A percentile compares a stretch with the other conserved stretches of the same genome.
phyloP scores from a whole-genome alignment of 1,140 invertebrate genomes.

The Arion vulgaris region DNA sequence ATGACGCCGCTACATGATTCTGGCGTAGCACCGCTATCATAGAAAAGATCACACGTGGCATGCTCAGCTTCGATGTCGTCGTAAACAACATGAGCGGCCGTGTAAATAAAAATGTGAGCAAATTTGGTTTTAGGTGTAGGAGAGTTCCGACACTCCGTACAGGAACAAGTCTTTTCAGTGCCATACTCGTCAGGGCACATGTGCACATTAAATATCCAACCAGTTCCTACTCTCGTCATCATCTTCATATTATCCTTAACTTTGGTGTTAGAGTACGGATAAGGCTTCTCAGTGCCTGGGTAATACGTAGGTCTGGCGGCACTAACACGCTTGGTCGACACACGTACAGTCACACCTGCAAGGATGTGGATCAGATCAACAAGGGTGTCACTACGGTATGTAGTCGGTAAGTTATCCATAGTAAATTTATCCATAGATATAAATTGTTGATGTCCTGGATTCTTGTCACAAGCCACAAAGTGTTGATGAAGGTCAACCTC shows the following conservation, averaged over 20 bases:
- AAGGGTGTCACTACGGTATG: background rate
- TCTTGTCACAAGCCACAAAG: background rate
- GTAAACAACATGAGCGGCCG: background rate
- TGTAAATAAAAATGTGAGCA: background rate
- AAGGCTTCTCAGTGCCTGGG: background rate
- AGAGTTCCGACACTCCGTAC: background rate
- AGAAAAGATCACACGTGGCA: background rate
- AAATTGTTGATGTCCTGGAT: background rate
- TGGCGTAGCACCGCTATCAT: background rate
- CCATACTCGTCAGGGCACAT: background rate
- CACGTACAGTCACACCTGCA: background rate
- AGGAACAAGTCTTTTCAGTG: background rate
- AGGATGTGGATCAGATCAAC: background rate
- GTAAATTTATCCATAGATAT: background rate
- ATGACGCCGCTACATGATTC: background rate
- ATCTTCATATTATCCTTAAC: background rate
- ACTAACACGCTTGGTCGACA: background rate
- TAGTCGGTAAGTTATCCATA: background rate
- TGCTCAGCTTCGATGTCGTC: background rate
- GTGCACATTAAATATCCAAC: background rate
- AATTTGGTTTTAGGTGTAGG: background rate
- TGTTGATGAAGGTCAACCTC: background rate
- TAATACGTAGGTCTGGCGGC: background rate
- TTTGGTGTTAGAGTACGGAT: background rate
- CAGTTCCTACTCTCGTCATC: background rate